Evolutionary conservation across 2,797 vertebrate genomes (phyloP), one percentile per base, ranked within the genome.

Genomic region (Liparis tanakae): DNA sequence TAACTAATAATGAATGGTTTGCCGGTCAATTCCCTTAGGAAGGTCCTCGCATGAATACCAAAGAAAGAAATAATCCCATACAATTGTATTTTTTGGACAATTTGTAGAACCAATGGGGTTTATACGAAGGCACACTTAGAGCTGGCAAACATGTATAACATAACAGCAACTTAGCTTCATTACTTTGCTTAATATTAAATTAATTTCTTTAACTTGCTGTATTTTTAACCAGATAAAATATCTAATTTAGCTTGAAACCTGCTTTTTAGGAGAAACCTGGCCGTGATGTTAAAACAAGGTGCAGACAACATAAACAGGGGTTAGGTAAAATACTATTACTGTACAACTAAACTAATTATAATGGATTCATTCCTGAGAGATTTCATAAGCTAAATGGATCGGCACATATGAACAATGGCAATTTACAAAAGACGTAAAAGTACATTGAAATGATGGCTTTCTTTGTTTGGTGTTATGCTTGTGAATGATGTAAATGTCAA

Each of bases 61-160:
- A 30, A 30, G 25, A 30, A 30, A 30, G 25, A 30, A 72, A 10
- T 41, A 70, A 55, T 1, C 36, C 36, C 44, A 37, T 53, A 1
- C 53, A 9, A 56, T 48, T 18, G 8, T 6, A 71, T 37, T 69
- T 53, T 48, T 15, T 63, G 37, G 22, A 7, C 25, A 5, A 54
- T 57, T 54, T 55, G 61, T 61, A 20, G 33, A 64, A 41, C 51
- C 44, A 37, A 17, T 44, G 7, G 55, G 10, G 25, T 59, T 72
- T 22, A 12, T 41, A 56, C 43, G 33, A 71, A 75, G 69, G 54
- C 68, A 61, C 41, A 7, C 51, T 56, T 39, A 65, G 48, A 66
- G 33, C 66, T 36, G 59, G 15, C 4, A 70, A 60, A 69, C 46
- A 30, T 30, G 2, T 30, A 30, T 30, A 30, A 30, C 25, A 30